Evolutionary conservation across 1,140 invertebrate genomes (phyloP).

Genomic region (Drosophila lini): DNA sequence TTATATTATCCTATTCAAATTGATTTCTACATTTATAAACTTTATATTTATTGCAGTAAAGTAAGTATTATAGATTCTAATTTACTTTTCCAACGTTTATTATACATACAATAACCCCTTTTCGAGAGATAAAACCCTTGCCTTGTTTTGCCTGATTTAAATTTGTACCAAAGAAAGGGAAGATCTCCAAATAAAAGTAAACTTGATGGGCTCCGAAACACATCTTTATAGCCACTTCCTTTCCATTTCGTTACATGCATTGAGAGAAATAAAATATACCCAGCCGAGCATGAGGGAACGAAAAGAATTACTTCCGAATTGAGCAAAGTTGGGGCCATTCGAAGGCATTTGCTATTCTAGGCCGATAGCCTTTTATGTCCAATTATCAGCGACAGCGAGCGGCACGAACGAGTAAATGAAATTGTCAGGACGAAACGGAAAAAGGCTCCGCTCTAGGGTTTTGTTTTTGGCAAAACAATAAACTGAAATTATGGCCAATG

Average conservation of each 20-base stretch:
- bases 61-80: background rate
- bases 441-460: conserved; percentile 35
- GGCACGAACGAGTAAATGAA: conserved; percentile 59
- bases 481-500: conserved; percentile 73
- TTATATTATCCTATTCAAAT: background rate
- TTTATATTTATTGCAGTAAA: background rate
- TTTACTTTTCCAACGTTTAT: background rate
- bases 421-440: conserved; percentile 54
- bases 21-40: no score
- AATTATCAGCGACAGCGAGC: conserved; percentile 54
- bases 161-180: background rate
- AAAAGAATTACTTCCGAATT: conserved; percentile 16
- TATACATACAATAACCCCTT: background rate
- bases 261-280: conserved; percentile 10
- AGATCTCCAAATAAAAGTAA: conserved; percentile 4
- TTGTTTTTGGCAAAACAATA: conserved; percentile 75
- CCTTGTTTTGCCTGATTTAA: conserved; percentile 2
- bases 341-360: conserved; percentile 33
- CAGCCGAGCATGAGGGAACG: background rate
- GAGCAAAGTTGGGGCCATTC: conserved; percentile 21
- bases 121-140: background rate
- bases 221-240: conserved; percentile 6
- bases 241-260: conserved; percentile 3
- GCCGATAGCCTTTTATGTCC: conserved; percentile 58
- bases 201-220: background rate